These are phyloP conservation scores for Sipha flava DNA, from an alignment of 1,140 invertebrate species.

Conservation along the genomic window DNA sequence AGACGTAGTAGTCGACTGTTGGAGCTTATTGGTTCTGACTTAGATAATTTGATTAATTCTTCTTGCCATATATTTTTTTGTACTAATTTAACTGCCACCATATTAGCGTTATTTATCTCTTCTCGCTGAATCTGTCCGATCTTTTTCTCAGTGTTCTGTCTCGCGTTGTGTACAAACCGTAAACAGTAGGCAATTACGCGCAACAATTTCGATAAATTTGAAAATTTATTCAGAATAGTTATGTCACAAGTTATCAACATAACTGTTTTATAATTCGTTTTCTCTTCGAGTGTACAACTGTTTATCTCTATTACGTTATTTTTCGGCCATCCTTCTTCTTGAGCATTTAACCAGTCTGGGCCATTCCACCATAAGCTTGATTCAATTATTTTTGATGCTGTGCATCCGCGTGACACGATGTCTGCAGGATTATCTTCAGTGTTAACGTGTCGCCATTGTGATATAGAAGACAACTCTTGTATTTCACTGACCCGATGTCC, in stretches of 20 bases:
- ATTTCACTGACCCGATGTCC: constrained; percentile 40
- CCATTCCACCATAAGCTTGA: background rate
- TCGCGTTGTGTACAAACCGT: background rate
- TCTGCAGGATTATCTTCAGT: constrained; percentile 40
- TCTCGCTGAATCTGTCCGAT: background rate
- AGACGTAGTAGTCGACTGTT: background rate
- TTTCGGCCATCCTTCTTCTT: background rate
- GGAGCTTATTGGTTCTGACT: background rate
- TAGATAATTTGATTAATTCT: background rate
- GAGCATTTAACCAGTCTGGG: background rate
- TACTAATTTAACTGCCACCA: background rate
- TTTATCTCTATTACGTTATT: background rate
- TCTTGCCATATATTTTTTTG: background rate
- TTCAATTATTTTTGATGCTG: background rate
- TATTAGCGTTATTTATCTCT: background rate
- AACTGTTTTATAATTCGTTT: background rate
- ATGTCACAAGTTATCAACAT: background rate
- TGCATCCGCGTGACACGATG: constrained; percentile 38
- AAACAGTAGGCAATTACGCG: background rate
- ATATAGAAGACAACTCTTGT: constrained; percentile 26
- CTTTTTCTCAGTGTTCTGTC: background rate
- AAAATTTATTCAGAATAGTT: background rate
- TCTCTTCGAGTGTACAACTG: background rate
- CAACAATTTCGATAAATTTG: background rate
- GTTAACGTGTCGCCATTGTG: constrained; percentile 38